Conservation (phyloP, 2,113 vertebrate genomes). For the Poeciliopsis retropinna region DNA sequence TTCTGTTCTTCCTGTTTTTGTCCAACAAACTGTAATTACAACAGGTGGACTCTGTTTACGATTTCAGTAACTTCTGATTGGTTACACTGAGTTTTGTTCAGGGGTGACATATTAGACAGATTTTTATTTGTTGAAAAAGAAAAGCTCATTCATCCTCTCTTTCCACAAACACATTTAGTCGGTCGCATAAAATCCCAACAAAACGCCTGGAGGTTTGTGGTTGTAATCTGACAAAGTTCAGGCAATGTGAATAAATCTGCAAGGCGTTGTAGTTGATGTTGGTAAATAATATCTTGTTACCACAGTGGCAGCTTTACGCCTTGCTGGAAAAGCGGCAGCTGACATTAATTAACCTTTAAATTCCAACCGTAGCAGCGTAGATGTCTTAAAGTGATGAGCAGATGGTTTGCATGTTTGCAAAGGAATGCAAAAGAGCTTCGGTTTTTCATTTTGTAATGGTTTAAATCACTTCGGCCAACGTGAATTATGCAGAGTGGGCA, state of each 20-base stretch:
- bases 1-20: neutral
- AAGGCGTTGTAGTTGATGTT: neutral
- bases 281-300: neutral
- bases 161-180: too few relatives aligned
- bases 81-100: neutral
- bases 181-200: too few relatives aligned
- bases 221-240: neutral
- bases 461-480: neutral
- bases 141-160: too few relatives aligned
- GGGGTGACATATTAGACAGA: neutral
- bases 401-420: conserved; percentile 1
- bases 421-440: neutral
- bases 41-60: too few relatives aligned
- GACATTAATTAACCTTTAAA: neutral
- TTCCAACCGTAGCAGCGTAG: neutral
- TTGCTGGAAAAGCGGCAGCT: neutral
- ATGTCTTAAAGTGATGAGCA: neutral
- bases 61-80: too few relatives aligned
- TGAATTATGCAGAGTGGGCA: neutral
- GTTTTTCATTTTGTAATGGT: neutral
- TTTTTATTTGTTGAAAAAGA: too few relatives aligned
- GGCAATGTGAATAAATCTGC: too few relatives aligned
- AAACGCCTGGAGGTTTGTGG: neutral
- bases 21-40: too few relatives aligned
- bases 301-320: neutral